Evolutionary conservation across 2,888 invertebrate species (phyloP).

Genomic region (Allophyes oxyacanthae): DNA sequence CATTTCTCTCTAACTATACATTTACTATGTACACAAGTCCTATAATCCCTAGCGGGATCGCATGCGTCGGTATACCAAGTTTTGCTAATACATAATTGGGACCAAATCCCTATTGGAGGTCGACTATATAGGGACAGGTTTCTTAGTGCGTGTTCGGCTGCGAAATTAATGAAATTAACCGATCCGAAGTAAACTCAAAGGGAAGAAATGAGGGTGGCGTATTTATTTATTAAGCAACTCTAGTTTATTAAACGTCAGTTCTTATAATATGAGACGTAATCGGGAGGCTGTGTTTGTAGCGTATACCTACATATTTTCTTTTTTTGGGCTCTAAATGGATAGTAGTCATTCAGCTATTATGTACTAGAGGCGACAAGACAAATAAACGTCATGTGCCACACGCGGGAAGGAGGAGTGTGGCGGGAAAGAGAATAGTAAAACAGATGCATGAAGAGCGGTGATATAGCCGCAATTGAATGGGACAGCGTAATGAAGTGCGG

Average conservation of each 20-base stretch:
- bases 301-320: too few species aligned
- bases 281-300: conserved; percentile 8
- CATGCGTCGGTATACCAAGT: conserved; percentile 80
- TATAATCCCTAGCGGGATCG: conserved; percentile 73
- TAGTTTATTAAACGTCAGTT: conserved; percentile 60
- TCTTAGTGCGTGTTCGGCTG: conserved; percentile 82
- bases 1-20: conserved; percentile 10
- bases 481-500: too few species aligned
- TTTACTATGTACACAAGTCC: conserved; percentile 48
- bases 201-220: conserved; percentile 64
- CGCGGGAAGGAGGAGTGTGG: too few species aligned
- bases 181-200: conserved; percentile 73
- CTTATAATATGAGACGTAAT: conserved; percentile 53
- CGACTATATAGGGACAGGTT: conserved; percentile 77
- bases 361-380: too few species aligned
- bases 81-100: conserved; percentile 86
- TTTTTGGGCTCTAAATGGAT: too few species aligned
- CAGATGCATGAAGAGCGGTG: too few species aligned
- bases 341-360: too few species aligned
- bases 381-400: too few species aligned
- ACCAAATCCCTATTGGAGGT: conserved; percentile 84
- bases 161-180: conserved; percentile 87
- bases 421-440: too few species aligned
- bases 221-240: conserved; percentile 61
- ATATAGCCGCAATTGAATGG: too few species aligned